Percentiles rank a stretch among this genome's conserved stretches.
These are phyloP conservation scores for Canis aureus DNA, from an alignment of 2,113 vertebrate species.

Conservation along the genomic window DNA sequence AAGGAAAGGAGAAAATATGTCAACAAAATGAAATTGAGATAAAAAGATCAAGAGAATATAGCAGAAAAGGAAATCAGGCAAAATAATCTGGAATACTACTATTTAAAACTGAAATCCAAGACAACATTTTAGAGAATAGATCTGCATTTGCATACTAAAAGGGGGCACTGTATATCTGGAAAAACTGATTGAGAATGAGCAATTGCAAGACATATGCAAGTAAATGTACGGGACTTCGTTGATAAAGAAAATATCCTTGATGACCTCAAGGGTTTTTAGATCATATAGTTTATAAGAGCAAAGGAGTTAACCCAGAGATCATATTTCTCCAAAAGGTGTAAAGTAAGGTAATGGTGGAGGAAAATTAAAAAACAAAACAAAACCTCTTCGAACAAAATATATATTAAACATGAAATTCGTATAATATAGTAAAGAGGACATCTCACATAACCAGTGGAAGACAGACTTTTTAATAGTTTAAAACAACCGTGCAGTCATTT, in stretches of 20 bases:
- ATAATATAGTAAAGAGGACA: background rate
- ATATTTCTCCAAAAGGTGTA: background rate
- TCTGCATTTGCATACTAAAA: background rate
- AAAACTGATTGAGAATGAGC: background rate
- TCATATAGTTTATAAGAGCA: background rate
- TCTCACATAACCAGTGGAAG: background rate
- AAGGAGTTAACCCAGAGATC: background rate
- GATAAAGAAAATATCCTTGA: background rate
- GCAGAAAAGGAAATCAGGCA: background rate
- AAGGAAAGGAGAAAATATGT: background rate
- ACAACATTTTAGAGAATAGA: background rate
- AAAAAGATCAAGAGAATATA: background rate
- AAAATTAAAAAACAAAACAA: background rate
- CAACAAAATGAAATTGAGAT: background rate
- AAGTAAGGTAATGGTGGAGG: background rate
- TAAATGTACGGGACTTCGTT: background rate
- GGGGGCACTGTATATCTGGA: background rate
- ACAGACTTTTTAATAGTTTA: background rate
- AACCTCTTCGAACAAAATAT: background rate
- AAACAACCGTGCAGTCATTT: background rate
- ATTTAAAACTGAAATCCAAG: background rate
- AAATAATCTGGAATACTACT: background rate
- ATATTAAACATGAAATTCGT: background rate
- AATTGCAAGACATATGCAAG: background rate
- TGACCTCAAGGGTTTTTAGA: background rate